Evolutionary conservation across 2,797 vertebrate genomes (phyloP), one percentile per base, ranked within the genome.

Genomic region (Hephaestus fuliginosus): DNA sequence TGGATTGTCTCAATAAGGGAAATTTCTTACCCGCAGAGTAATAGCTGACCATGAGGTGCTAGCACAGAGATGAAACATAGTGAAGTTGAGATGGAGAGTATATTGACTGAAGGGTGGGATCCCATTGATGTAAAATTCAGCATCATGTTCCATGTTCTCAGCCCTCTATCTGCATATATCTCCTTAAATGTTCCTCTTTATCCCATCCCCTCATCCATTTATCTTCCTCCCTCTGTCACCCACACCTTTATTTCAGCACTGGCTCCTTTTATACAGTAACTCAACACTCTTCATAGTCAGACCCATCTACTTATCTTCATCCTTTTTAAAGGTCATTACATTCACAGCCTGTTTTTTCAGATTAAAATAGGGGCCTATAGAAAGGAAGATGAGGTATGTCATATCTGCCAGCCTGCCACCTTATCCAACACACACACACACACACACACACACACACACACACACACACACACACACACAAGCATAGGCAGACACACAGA

Each of bases 301-400:
- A 79, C 90, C 87, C 86, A 88, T 92, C 89, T 88, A 91, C 89
- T 91, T 89, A 92, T 90, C 92, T 87, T 86, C 89, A 92, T 84
- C 89, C 84, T 89, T 88, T 91, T 86, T 79, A 91, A 91, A 93
- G 91, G 91, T 92, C 85, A 89, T 94, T 90, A 90, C 86, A 89
- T 71, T 30, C 87, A 76, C 78, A 83, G 87, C 72, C 93, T 91
- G 88, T 86, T 91, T 90, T 74, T 76, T 80, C 81, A 84, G 86
- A 92, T 93, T 90, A 91, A 88, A 92, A 89, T 57, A 57, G 80
- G 86, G 85, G 82, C 81, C 78, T 51, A 17, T 1, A 22, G 66
- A 87, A 70, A 74, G 58, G 75, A 85, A 88, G 88, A 93, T 82
- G 86, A 85, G 85, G 53, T 83, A 84, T 82, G 84, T 90, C 89